phyloP scores from a whole-genome alignment of 2,113 vertebrate species.

The Stegostoma tigrinum region DNA sequence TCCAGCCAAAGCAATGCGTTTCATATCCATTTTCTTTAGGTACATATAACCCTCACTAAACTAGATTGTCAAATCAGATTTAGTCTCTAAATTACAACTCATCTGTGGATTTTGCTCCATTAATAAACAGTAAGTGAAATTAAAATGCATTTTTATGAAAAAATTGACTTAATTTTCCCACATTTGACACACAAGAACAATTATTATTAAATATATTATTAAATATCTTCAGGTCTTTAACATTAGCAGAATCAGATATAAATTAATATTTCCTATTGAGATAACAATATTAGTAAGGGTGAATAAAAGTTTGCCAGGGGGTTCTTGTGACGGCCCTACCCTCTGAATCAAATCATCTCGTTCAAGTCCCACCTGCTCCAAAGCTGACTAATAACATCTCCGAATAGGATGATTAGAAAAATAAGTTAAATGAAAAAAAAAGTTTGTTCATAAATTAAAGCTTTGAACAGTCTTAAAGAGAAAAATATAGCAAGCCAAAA shows the following conservation, averaged over 20 bases:
- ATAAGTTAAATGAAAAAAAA: too few species aligned
- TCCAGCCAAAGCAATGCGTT: background rate
- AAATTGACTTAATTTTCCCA: background rate
- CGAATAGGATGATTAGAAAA: too few species aligned
- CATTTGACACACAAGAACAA: too few species aligned
- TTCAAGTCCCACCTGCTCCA: too few species aligned
- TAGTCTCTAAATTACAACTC: background rate
- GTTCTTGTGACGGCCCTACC: background rate
- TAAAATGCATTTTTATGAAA: background rate
- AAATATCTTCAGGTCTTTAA: background rate
- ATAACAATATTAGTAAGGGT: background rate
- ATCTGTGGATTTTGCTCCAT: background rate
- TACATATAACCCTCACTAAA: background rate
- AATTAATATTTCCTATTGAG: background rate
- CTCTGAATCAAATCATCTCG: background rate
- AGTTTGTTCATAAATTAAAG: too few species aligned
- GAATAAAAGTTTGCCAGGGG: background rate
- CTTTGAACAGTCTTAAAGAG: too few species aligned
- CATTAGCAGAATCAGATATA: background rate
- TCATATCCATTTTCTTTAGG: background rate
- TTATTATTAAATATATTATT: background rate
- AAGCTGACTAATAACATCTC: too few species aligned
- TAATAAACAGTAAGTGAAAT: background rate
- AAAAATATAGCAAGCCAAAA: too few species aligned
- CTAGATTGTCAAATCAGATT: background rate